Percentiles rank a stretch among this genome's conserved stretches.
These are phyloP conservation scores for Troilus luridus DNA, from an alignment of 2,888 invertebrate species.

Conservation along the genomic window DNA sequence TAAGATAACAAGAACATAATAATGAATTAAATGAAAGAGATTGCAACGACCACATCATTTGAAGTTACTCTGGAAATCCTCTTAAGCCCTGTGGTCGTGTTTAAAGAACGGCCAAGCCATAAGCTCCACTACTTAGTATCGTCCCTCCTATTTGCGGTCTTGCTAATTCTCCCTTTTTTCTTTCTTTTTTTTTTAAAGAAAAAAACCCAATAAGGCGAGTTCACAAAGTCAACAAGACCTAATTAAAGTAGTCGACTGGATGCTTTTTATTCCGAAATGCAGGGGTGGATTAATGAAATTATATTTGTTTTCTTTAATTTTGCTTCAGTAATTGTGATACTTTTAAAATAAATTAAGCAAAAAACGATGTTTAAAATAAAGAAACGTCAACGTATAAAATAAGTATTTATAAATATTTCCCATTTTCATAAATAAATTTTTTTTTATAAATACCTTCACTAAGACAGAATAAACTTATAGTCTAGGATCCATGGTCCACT, in stretches of 20 bases:
- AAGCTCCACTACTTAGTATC: neutral
- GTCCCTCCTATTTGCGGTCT: neutral
- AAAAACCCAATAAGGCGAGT: neutral
- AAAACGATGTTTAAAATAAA: neutral
- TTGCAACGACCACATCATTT: neutral
- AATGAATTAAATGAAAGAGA: neutral
- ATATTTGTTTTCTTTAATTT: neutral
- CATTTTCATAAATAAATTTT: too few relatives aligned
- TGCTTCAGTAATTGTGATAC: neutral
- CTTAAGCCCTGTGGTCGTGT: neutral
- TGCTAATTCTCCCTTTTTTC: neutral
- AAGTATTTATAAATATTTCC: too few relatives aligned
- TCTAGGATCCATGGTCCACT: too few relatives aligned
- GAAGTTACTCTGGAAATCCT: neutral
- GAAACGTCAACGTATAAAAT: neutral
- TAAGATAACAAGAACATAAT: too few relatives aligned
- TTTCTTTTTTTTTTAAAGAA: neutral
- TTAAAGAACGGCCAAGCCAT: neutral
- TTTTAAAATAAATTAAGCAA: neutral
- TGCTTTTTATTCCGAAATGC: neutral
- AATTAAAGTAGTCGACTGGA: neutral
- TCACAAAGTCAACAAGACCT: neutral
- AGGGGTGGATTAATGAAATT: neutral
- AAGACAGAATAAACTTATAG: too few relatives aligned
- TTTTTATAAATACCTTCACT: too few relatives aligned